These are phyloP conservation scores for Pasiphila rectangulata DNA, from an alignment of 2,888 invertebrate genomes.

Conservation along the genomic window DNA sequence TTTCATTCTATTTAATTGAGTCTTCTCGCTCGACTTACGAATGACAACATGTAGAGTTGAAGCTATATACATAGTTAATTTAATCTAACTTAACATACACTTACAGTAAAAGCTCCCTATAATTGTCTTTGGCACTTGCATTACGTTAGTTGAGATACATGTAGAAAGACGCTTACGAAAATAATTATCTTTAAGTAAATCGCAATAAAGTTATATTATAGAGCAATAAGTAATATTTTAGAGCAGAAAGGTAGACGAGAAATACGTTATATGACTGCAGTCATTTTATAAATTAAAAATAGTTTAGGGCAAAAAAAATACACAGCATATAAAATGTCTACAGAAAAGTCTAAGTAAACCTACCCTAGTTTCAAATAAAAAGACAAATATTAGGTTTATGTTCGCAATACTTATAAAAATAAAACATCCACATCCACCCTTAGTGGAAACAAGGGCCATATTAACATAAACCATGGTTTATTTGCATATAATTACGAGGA, in stretches of 20 bases:
- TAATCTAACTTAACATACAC: slow-evolving; percentile 42
- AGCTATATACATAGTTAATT: slow-evolving; percentile 51
- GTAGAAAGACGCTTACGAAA: slow-evolving; percentile 27
- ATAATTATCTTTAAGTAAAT: slow-evolving; percentile 7
- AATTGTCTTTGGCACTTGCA: slow-evolving; percentile 73
- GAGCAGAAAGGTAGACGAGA: no score
- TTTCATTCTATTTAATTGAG: slow-evolving; percentile 65
- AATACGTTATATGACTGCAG: no score
- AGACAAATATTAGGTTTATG: not conserved
- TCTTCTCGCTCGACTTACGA: slow-evolving; percentile 59
- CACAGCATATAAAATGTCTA: no score
- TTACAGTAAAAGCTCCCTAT: slow-evolving; percentile 72
- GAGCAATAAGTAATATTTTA: no score
- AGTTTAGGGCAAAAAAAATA: no score
- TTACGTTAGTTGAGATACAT: slow-evolving; percentile 46
- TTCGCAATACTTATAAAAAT: not conserved
- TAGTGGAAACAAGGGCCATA: slow-evolving; percentile 7
- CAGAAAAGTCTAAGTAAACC: no score
- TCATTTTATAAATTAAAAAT: no score
- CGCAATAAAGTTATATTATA: not conserved
- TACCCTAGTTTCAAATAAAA: no score
- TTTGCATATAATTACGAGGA: slow-evolving; percentile 30
- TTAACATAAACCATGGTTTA: slow-evolving; percentile 22
- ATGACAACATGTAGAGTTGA: slow-evolving; percentile 63
- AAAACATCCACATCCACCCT: slow-evolving; percentile 4